These are phyloP conservation scores for Tigriopus japonicus DNA, from an alignment of 1,140 invertebrate species.

Conservation along the genomic window DNA sequence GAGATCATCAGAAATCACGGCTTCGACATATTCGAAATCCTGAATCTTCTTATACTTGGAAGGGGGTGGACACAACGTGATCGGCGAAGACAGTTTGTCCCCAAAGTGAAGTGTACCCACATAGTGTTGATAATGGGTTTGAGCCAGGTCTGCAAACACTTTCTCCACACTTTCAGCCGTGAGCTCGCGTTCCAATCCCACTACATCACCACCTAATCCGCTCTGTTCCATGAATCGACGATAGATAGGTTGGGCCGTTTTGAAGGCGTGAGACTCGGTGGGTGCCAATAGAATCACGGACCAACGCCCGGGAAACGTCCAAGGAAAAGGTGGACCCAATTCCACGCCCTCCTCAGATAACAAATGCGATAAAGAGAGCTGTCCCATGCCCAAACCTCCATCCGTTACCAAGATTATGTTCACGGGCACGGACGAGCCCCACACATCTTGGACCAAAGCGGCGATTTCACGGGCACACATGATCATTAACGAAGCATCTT, in stretches of 20 bases:
- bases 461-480: conserved; percentile 50
- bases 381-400: conserved; percentile 47
- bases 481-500: conserved; percentile 62
- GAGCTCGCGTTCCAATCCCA: conserved; percentile 35
- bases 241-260: conserved; percentile 26
- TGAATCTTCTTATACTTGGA: conserved; percentile 38
- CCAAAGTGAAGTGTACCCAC: conserved; percentile 46
- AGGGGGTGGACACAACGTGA: conserved; percentile 55
- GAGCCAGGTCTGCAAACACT: conserved; percentile 46
- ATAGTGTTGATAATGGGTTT: conserved; percentile 56
- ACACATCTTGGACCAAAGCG: conserved; percentile 53
- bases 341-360: conserved; percentile 29
- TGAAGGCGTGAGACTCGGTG: conserved; percentile 16
- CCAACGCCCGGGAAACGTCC: background rate
- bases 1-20: conserved; percentile 42
- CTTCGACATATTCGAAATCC: conserved; percentile 41
- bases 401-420: conserved; percentile 63
- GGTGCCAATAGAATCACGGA: background rate
- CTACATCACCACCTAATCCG: conserved; percentile 40
- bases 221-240: conserved; percentile 36
- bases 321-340: conserved; percentile 21
- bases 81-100: conserved; percentile 49
- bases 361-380: conserved; percentile 32
- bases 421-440: conserved; percentile 55
- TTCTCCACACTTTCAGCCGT: conserved; percentile 9